A percentile compares a stretch with the other conserved stretches of the same genome.
phyloP scores from a whole-genome alignment of 64 coral and sea anemone genomes.

The Porites australiensis region DNA sequence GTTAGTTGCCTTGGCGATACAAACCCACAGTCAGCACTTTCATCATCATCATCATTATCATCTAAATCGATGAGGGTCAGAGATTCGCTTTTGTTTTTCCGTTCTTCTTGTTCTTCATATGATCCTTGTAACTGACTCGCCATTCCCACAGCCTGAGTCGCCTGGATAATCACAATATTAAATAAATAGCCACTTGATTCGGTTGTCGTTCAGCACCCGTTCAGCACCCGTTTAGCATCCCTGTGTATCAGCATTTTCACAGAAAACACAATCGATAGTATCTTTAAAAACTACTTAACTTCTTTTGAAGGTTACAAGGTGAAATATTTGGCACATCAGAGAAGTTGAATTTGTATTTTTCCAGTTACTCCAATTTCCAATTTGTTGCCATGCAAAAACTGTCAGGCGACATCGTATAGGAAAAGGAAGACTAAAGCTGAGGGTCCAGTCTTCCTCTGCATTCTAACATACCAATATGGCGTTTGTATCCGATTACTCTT shows the following conservation, averaged over 20 bases:
- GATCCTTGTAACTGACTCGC: not conserved
- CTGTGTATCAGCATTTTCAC: too few species aligned
- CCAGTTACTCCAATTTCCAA: not conserved
- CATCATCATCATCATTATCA: not conserved
- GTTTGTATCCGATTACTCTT: too few species aligned
- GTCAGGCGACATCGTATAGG: not conserved
- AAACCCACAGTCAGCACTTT: conserved; percentile 18
- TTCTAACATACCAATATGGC: too few species aligned
- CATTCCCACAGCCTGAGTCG: not conserved
- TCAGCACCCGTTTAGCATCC: too few species aligned
- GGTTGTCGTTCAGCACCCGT: too few species aligned
- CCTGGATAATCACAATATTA: too few species aligned
- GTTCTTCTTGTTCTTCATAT: not conserved
- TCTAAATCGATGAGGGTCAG: conserved; percentile 1
- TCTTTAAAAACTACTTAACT: not conserved
- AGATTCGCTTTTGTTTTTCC: not conserved
- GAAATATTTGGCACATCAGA: not conserved
- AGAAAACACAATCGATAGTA: too few species aligned
- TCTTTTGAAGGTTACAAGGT: not conserved
- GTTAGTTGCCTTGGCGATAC: conserved; percentile 85
- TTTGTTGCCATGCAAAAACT: not conserved
- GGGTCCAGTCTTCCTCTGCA: not conserved
- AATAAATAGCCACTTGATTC: too few species aligned
- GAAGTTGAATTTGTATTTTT: not conserved
- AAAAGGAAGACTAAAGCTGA: not conserved